Base-by-base conservation (phyloP, 2,113 vertebrate species). In the Siniperca chuatsi region DNA sequence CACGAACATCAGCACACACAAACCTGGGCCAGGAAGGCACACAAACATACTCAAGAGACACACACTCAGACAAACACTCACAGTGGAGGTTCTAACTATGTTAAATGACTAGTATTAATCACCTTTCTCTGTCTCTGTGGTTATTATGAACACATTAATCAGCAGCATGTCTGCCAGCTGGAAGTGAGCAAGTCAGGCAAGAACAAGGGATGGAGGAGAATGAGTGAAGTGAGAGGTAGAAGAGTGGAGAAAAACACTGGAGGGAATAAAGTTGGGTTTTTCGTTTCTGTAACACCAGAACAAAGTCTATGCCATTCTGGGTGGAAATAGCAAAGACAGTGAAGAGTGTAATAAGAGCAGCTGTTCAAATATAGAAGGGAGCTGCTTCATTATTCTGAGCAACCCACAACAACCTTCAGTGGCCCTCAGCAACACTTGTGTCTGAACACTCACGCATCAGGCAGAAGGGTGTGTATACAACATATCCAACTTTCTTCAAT, bases 91-190 rank as follows among this genome's bases (percentile, higher is more conserved):
- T 82, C 78, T 80, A 87, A 90, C 75, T 66, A 79, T 79, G 84
- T 84, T 89, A 92, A 93, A 91, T 89, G 87, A 90, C 76, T 83
- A 60, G 84, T 90, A 94, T 94, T 93, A 93, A 93, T 94, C 88
- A 87, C 89, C 81, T 75, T 82, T 83, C 75, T 90, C 82, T 87
- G 81, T 91, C 87, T 87, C 87, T 20, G 35, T 80, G 89, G 86
- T 93, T 88, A 93, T 92, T 92, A 94, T 92, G 83, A 87, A 89
- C 82, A 81, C 89, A 90, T 93, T 91, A 89, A 92, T 94, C 90
- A 92, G 81, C 75, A 75, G 75, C 80, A 33, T 75, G 86, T 83
- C 87, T 90, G 79, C 86, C 84, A 90, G 86, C 81, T 90, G 75
- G 76, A 89, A 58, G 83, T 62, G 55, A 83, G 71, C 52, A 78